A percentile compares a stretch with the other conserved stretches of the same genome.
phyloP scores from a whole-genome alignment of 2,113 vertebrate genomes.

The Phycodurus eques region DNA sequence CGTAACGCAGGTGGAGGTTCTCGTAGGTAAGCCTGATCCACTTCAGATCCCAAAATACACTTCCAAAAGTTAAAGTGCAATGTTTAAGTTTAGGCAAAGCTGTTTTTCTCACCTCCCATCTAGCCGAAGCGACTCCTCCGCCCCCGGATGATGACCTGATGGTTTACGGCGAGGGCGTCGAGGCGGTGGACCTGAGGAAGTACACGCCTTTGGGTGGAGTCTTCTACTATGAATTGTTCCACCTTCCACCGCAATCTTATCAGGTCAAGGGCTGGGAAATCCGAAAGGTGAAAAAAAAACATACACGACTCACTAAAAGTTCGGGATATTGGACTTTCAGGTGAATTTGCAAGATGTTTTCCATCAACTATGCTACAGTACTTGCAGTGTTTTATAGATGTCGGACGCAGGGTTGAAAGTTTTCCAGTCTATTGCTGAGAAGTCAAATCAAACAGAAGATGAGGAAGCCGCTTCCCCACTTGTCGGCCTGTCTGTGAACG shows the following conservation, averaged over 20 bases:
- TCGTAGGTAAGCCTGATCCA: conserved; percentile 20
- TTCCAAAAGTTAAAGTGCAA: neutral
- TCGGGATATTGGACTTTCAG: neutral
- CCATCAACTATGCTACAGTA: neutral
- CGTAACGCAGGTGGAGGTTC: conserved; percentile 48
- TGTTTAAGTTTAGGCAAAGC: neutral
- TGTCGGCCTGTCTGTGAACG: conserved; percentile 70
- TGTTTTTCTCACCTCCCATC: neutral
- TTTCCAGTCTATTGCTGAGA: conserved; percentile 68
- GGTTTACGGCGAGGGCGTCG: neutral
- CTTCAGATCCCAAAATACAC: neutral
- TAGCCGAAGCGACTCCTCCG: neutral
- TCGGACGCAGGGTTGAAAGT: conserved; percentile 68
- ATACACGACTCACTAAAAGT: no score
- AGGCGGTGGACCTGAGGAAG: conserved; percentile 74
- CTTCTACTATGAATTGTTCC: conserved; percentile 76
- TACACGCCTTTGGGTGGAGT: conserved; percentile 81
- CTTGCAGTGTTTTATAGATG: conserved; percentile 61
- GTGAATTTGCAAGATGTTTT: neutral
- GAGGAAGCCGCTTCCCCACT: conserved; percentile 21
- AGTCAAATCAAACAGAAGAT: conserved; percentile 33
- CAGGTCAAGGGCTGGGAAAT: conserved; percentile 77
- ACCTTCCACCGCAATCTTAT: conserved; percentile 78
- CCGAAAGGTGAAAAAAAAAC: conserved; percentile 71
- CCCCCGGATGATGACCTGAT: neutral